phyloP scores from a whole-genome alignment of 2,113 vertebrate genomes.

The Willisornis vidua region DNA sequence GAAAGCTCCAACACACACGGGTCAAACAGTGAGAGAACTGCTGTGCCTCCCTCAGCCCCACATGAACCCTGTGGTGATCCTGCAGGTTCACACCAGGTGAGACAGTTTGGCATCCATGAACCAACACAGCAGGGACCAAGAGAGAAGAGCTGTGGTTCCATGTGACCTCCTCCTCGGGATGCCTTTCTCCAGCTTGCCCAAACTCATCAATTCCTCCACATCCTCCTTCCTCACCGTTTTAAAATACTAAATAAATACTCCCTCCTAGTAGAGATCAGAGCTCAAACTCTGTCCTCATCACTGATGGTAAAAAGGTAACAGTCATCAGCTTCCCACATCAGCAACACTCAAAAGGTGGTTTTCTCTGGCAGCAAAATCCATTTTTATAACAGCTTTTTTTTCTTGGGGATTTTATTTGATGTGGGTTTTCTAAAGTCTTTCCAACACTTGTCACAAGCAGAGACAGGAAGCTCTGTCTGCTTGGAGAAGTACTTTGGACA shows the following conservation, averaged over 20 bases:
- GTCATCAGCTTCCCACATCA: not conserved
- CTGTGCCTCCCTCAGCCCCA: not conserved
- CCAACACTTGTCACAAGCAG: not conserved
- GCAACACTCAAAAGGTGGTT: not conserved
- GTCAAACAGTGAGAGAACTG: not conserved
- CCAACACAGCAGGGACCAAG: not conserved
- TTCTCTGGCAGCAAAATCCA: not conserved
- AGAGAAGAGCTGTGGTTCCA: not conserved
- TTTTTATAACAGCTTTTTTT: not conserved
- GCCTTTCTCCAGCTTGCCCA: not conserved
- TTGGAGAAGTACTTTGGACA: not conserved
- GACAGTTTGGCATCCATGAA: not conserved
- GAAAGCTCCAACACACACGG: not conserved
- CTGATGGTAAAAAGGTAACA: not conserved
- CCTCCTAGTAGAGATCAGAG: not conserved
- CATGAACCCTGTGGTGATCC: not conserved
- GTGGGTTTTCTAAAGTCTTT: not conserved
- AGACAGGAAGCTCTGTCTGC: not conserved
- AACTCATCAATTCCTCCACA: not conserved
- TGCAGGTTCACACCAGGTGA: not conserved
- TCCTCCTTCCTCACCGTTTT: not conserved
- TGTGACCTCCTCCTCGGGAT: fast-evolving
- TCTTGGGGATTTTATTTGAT: not conserved
- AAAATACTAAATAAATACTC: not conserved
- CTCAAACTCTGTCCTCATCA: not conserved